Conservation (phyloP, 2,888 invertebrate genomes). For the Himalopsyche japonica region DNA sequence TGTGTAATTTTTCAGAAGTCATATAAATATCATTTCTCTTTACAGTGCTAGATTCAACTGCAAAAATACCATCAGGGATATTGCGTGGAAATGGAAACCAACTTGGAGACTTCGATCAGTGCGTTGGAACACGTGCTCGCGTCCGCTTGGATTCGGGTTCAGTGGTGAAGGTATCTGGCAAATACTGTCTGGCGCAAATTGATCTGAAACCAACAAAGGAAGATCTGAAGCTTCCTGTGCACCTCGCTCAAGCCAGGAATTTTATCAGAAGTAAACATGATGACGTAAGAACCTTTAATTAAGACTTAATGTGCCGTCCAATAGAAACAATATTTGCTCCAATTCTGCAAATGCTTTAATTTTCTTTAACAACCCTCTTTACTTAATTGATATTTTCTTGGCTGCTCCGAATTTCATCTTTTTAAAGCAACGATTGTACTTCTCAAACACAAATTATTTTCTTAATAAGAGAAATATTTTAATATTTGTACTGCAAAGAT, state of each 20-base stretch:
- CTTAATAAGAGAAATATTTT: not conserved
- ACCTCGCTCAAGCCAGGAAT: slow-evolving; percentile 66
- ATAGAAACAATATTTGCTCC: no score
- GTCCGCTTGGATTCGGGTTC: slow-evolving; percentile 62
- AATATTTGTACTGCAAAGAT: not conserved
- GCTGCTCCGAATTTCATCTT: no score
- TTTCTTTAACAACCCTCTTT: no score
- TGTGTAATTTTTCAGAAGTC: not conserved
- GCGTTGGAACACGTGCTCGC: slow-evolving; percentile 64
- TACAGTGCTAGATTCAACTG: slow-evolving; percentile 73
- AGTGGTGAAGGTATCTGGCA: slow-evolving; percentile 66
- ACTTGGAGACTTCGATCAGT: slow-evolving; percentile 72
- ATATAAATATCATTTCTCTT: slow-evolving; percentile 38
- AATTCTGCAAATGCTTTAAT: no score
- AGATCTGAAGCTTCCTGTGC: slow-evolving; percentile 65
- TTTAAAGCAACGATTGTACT: not conserved
- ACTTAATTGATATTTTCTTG: no score
- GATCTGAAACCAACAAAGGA: slow-evolving; percentile 59
- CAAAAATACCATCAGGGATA: slow-evolving; percentile 70
- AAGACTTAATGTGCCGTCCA: no score
- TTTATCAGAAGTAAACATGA: slow-evolving; percentile 66
- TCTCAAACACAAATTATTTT: not conserved
- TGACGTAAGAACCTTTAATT: slow-evolving; percentile 55
- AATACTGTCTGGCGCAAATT: slow-evolving; percentile 69
- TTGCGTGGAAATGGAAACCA: slow-evolving; percentile 73